Evolutionary conservation across 2,113 vertebrate genomes (phyloP).

Genomic region (Channa maculata): DNA sequence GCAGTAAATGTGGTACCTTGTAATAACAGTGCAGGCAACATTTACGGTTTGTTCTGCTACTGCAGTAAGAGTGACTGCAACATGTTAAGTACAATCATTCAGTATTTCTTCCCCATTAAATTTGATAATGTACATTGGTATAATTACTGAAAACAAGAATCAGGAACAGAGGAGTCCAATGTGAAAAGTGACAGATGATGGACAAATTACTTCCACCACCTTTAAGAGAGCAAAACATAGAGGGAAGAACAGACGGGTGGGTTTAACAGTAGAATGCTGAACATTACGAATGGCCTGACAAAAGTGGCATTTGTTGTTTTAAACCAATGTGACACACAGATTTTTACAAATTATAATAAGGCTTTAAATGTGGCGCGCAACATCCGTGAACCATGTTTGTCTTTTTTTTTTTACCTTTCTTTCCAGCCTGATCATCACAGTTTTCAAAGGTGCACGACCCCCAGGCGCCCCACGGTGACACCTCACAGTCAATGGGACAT

Average conservation of each 20-base stretch:
- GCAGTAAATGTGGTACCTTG: no score
- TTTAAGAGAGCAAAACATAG: no score
- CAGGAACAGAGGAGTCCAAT: no score
- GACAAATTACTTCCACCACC: no score
- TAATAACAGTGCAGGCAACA: not conserved
- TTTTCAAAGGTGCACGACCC: conserved; percentile 97
- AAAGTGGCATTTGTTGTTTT: not conserved
- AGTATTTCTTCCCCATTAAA: no score
- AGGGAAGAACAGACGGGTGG: no score
- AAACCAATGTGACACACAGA: not conserved
- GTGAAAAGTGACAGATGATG: no score
- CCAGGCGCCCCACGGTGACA: conserved; percentile 95
- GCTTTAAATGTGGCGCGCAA: no score
- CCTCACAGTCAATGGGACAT: conserved; percentile 93
- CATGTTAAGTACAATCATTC: no score
- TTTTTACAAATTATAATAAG: not conserved
- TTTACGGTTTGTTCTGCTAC: conserved; percentile 1
- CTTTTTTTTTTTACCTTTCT: conserved; percentile 87
- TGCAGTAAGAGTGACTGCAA: not conserved
- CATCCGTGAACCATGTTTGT: no score
- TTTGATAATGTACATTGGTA: no score
- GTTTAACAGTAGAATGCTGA: not conserved
- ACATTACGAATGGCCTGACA: not conserved
- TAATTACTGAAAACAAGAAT: no score
- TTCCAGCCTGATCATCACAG: conserved; percentile 91